Conservation (phyloP, 2,888 invertebrate genomes). For the Callinectes sapidus region DNA sequence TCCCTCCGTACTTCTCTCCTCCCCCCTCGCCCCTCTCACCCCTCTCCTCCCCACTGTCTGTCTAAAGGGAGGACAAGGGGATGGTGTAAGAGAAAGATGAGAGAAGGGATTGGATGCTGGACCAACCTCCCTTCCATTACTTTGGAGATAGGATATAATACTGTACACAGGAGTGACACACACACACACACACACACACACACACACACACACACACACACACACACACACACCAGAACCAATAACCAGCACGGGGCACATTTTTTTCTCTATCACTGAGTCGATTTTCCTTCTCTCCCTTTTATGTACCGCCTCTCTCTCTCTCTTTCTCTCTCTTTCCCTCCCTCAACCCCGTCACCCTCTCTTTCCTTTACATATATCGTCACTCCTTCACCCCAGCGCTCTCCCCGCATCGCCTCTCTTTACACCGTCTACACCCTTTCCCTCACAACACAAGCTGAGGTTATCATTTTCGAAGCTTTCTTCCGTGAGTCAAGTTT, state of each 20-base stretch:
- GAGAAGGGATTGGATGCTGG: not conserved
- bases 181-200: not conserved
- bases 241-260: not conserved
- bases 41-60: not conserved
- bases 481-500: conserved; percentile 3
- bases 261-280: not conserved
- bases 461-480: not conserved
- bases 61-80: not conserved
- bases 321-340: not conserved
- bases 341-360: not conserved
- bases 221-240: not conserved
- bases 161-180: not conserved
- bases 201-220: no score
- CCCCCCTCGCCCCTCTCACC: not conserved
- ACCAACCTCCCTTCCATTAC: not conserved
- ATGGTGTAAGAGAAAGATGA: not conserved
- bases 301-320: not conserved
- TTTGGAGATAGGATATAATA: no score
- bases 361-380: conserved; percentile 6
- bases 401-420: not conserved
- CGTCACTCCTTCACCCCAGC: not conserved
- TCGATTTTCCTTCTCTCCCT: not conserved
- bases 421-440: not conserved
- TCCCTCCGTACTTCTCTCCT: not conserved
- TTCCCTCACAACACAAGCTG: not conserved